Conservation (phyloP, 2,888 invertebrate species). For the Drosophila phalerata region DNA sequence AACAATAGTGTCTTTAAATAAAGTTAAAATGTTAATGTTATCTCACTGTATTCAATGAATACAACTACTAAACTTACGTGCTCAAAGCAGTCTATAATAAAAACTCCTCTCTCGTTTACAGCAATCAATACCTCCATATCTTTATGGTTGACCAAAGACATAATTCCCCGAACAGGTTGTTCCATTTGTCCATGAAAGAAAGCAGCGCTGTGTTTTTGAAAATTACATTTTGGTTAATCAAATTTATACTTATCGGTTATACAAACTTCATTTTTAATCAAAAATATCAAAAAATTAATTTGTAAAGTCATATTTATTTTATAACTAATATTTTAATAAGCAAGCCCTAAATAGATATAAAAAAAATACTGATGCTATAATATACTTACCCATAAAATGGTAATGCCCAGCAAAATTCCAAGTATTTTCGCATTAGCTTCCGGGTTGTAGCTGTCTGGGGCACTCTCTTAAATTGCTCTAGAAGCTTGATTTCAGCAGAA, state of each 20-base stretch:
- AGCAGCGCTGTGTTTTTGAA: slow-evolving; percentile 89
- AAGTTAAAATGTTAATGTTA: neutral
- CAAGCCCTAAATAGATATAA: neutral
- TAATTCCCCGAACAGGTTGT: slow-evolving; percentile 94
- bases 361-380: neutral
- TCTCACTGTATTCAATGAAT: neutral
- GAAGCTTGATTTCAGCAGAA: slow-evolving; percentile 93
- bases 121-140: slow-evolving; percentile 95
- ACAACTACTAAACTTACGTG: slow-evolving; percentile 88
- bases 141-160: slow-evolving; percentile 93
- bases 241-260: neutral
- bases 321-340: neutral
- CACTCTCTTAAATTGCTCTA: slow-evolving; percentile 95
- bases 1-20: slow-evolving; percentile 90
- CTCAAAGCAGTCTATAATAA: slow-evolving; percentile 93
- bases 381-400: slow-evolving; percentile 93
- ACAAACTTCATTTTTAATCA: neutral
- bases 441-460: slow-evolving; percentile 92
- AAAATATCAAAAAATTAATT: too few relatives aligned
- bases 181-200: slow-evolving; percentile 98
- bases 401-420: slow-evolving; percentile 95
- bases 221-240: neutral
- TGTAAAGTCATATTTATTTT: too few relatives aligned
- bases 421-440: slow-evolving; percentile 94
- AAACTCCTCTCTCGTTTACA: slow-evolving; percentile 94